Evolutionary conservation across 2,797 vertebrate species (phyloP).

Genomic region (Bovichtus diacanthus): DNA sequence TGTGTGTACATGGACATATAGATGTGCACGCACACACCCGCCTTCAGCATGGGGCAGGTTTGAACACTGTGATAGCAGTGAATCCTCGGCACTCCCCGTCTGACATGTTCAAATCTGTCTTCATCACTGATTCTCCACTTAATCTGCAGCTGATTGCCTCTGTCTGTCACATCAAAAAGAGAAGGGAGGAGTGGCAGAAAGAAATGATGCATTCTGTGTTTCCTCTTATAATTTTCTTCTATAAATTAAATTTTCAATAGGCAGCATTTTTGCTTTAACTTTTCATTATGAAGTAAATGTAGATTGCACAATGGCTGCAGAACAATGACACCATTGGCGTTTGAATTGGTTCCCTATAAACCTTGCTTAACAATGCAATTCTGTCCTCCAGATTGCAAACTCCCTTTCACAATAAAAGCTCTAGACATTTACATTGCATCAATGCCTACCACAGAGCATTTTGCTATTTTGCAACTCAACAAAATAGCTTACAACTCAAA

Average conservation of each 20-base stretch:
- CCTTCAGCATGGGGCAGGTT: conserved; percentile 76
- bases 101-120: conserved; percentile 84
- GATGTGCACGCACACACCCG: conserved; percentile 40
- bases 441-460: too few relatives aligned
- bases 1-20: conserved; percentile 43
- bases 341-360: too few relatives aligned
- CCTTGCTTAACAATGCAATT: too few relatives aligned
- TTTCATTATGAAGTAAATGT: too few relatives aligned
- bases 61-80: conserved; percentile 74
- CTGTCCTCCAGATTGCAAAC: too few relatives aligned
- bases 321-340: too few relatives aligned
- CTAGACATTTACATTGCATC: too few relatives aligned
- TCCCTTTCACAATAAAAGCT: too few relatives aligned
- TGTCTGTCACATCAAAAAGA: conserved; percentile 65
- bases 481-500: too few relatives aligned
- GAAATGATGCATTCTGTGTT: conserved; percentile 13
- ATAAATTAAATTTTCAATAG: neutral
- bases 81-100: conserved; percentile 74
- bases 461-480: too few relatives aligned
- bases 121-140: conserved; percentile 70
- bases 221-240: neutral
- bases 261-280: too few relatives aligned
- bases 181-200: conserved; percentile 22
- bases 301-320: too few relatives aligned
- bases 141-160: conserved; percentile 75